Base-by-base conservation (phyloP, 2,888 invertebrate species). In the Trissoscelio sp. region DNA sequence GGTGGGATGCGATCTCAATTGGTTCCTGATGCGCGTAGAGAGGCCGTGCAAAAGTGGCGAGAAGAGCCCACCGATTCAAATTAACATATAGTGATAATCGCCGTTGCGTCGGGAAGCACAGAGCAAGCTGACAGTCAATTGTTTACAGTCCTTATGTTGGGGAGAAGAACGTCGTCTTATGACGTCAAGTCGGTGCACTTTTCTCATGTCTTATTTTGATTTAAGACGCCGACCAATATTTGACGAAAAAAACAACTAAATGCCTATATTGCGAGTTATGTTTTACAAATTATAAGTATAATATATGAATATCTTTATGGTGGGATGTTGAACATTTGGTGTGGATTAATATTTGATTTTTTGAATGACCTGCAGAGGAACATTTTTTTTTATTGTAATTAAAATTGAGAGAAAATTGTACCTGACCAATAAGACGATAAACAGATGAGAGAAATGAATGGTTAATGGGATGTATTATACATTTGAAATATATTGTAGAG, bases 1-100 rank as follows among this genome's bases (percentile, higher is more conserved):
- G 97, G 97, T 83, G 98, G 98, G 53, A 96, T 98, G 91, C 94
- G 96, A 86, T 97, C 97, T 89, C 97, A 97, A 88, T 93, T 99
- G 78, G 95, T 96, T 87, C 99, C 97, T 24, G 97, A 96, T 88
- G 95, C 95, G 0, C 93, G 95, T 85, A 92, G 94, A 81, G 97
- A 97, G 90, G 96, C 96, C 11, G 94, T 94, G 81, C 95, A 96
- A 86, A 97, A 97, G 90, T 97, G 96, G 96, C 93, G 94, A 85
- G 93, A 92, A 80, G 93, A 93, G 83, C 86, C 88, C 28, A 84
- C 86, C 64, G 90, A 91, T 64, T 39, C 57, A 31, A 69, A 80
- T 64, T 80, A 80, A 79, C 57, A 60, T n/a, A 46, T 20, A 58
- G 58, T 20, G 24, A 60, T 53, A 62, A 31, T 11, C 14, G 31